Conservation (phyloP, 1,140 invertebrate species). For the Arion vulgaris region DNA sequence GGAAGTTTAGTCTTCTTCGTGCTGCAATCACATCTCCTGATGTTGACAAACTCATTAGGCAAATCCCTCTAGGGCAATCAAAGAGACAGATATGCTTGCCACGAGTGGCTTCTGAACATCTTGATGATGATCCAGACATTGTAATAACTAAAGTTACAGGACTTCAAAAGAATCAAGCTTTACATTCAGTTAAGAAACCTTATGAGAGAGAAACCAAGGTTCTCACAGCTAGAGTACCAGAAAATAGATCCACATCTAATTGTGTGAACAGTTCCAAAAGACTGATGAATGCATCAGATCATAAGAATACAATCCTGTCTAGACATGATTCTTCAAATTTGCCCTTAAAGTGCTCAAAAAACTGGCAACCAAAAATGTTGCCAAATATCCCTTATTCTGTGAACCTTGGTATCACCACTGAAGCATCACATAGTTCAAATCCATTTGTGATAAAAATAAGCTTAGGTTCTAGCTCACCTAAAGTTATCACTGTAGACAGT, state of each 20-base stretch:
- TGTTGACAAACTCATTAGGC: constrained; percentile 36
- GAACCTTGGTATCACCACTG: not conserved
- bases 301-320: not conserved
- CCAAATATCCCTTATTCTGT: not conserved
- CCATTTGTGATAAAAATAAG: not conserved
- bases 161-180: not conserved
- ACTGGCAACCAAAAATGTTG: no score
- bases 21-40: constrained; percentile 33
- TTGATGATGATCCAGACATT: not conserved
- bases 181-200: not conserved
- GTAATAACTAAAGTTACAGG: no score
- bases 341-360: no score
- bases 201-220: no score
- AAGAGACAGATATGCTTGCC: not conserved
- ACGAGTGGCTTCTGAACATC: no score
- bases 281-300: not conserved
- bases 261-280: not conserved
- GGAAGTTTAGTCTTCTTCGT: constrained; percentile 32
- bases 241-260: not conserved
- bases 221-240: not conserved
- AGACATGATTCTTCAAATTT: not conserved
- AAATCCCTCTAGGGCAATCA: constrained; percentile 17
- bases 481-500: not conserved
- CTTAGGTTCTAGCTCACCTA: not conserved
- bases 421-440: not conserved